Conservation (phyloP, 2,888 invertebrate species). For the Drosophila diplacantha region DNA sequence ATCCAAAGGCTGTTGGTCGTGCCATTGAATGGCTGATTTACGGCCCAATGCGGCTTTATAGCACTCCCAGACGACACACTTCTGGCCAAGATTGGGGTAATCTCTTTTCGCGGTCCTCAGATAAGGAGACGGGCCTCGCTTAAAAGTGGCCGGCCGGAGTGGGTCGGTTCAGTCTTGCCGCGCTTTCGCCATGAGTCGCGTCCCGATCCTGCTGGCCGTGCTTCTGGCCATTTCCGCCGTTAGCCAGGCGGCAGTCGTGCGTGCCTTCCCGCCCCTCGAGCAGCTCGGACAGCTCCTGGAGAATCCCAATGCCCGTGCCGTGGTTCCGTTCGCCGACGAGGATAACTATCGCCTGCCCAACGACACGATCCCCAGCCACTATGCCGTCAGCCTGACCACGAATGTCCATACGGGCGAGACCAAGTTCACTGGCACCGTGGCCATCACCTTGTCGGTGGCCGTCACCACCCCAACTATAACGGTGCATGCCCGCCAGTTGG, state of each 20-base stretch:
- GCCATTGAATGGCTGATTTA: constrained; percentile 27
- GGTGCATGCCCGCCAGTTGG: constrained; percentile 64
- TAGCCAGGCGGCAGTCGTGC: constrained; percentile 50
- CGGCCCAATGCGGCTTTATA: constrained; percentile 16
- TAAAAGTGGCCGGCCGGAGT: constrained; percentile 42
- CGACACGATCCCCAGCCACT: constrained; percentile 79
- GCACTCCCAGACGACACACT: constrained; percentile 8
- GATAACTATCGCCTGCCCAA: constrained; percentile 79
- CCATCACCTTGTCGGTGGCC: constrained; percentile 57
- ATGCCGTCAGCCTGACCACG: constrained; percentile 76
- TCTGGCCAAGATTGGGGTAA: constrained; percentile 47
- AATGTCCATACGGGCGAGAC: constrained; percentile 64
- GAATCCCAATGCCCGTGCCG: constrained; percentile 46
- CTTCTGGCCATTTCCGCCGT: constrained; percentile 37
- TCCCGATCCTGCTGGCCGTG: constrained; percentile 37
- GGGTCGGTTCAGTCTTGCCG: constrained; percentile 46
- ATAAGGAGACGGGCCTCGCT: constrained; percentile 45
- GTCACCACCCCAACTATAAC: constrained; percentile 54
- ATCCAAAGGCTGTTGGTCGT: constrained; percentile 4
- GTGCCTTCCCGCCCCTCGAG: constrained; percentile 53
- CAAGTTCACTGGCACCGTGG: constrained; percentile 62
- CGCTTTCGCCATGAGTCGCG: constrained; percentile 56
- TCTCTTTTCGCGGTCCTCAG: constrained; percentile 40
- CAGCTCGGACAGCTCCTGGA: constrained; percentile 37
- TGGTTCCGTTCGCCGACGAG: constrained; percentile 40